Evolutionary conservation across 2,888 invertebrate genomes (phyloP).

Genomic region (Nasonia oneida): DNA sequence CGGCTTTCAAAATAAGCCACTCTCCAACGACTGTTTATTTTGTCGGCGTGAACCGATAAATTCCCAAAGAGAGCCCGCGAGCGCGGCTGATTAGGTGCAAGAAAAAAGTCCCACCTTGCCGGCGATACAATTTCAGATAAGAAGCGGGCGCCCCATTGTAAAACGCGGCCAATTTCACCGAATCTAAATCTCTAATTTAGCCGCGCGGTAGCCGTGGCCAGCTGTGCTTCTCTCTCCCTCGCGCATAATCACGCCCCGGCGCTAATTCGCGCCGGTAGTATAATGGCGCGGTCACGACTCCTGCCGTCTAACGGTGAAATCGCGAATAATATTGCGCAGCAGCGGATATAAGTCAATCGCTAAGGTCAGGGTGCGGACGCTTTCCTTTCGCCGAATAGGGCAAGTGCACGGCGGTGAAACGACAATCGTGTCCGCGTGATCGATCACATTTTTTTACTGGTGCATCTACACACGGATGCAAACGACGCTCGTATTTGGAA

Average conservation of each 20-base stretch:
- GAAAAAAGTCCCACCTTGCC: background rate
- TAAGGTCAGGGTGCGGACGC: background rate
- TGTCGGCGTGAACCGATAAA: background rate
- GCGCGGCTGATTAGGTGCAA: background rate
- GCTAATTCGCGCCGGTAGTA: background rate
- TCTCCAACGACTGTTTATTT: background rate
- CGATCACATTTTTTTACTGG: background rate
- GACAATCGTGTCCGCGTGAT: background rate
- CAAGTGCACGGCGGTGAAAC: background rate
- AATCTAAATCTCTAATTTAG: constrained; percentile 46
- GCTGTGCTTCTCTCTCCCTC: background rate
- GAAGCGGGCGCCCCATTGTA: background rate
- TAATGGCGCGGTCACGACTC: constrained; percentile 35
- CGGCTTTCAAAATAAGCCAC: background rate
- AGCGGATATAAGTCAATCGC: constrained; percentile 43
- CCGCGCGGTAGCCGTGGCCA: background rate
- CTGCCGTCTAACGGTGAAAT: constrained; percentile 13
- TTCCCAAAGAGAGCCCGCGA: background rate
- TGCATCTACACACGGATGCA: background rate
- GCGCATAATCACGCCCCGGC: background rate
- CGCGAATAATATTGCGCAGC: constrained; percentile 31
- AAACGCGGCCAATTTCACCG: constrained; percentile 8
- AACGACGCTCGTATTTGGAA: background rate
- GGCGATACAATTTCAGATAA: constrained; percentile 12
- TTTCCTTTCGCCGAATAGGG: background rate